Conservation (phyloP, 2,113 vertebrate genomes). For the Verasper variegatus region DNA sequence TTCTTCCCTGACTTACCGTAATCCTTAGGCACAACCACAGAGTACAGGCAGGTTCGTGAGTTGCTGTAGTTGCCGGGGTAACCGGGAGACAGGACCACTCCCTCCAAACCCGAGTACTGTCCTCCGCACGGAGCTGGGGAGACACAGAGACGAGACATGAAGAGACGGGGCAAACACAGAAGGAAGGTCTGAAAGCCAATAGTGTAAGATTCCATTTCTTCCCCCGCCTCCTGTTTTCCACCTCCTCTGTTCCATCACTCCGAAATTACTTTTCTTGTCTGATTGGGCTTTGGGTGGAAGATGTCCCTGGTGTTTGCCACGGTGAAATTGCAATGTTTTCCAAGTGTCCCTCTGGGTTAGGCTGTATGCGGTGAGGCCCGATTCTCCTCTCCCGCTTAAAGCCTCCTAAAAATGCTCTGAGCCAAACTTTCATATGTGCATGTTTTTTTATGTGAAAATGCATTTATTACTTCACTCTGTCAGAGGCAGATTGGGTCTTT, state of each 20-base stretch:
- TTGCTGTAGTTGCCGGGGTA: conserved; percentile 96
- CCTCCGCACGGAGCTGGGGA: conserved; percentile 93
- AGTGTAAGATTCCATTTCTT: conserved; percentile 53
- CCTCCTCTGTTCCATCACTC: conserved; percentile 58
- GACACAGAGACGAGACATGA: conserved; percentile 33
- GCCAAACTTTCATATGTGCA: neutral
- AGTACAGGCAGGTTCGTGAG: conserved; percentile 91
- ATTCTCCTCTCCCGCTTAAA: conserved; percentile 39
- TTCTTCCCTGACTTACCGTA: conserved; percentile 84
- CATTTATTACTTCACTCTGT: conserved; percentile 3
- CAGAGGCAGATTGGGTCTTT: conserved; percentile 21
- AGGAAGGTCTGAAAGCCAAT: conserved; percentile 38
- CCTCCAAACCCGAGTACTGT: conserved; percentile 91
- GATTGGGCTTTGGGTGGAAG: conserved; percentile 72
- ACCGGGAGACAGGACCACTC: conserved; percentile 94
- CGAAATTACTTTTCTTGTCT: conserved; percentile 83
- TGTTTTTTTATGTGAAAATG: conserved; percentile 18
- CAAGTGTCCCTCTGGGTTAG: conserved; percentile 78
- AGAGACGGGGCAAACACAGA: conserved; percentile 61
- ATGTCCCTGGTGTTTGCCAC: conserved; percentile 77
- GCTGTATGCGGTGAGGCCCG: conserved; percentile 39
- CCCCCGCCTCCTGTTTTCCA: neutral
- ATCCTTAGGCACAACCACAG: conserved; percentile 92
- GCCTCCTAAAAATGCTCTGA: conserved; percentile 15
- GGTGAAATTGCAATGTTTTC: conserved; percentile 82